A percentile compares a stretch with the other conserved stretches of the same genome.
These are phyloP conservation scores for Lepus timidus DNA, from an alignment of 2,113 vertebrate species.

Conservation along the genomic window DNA sequence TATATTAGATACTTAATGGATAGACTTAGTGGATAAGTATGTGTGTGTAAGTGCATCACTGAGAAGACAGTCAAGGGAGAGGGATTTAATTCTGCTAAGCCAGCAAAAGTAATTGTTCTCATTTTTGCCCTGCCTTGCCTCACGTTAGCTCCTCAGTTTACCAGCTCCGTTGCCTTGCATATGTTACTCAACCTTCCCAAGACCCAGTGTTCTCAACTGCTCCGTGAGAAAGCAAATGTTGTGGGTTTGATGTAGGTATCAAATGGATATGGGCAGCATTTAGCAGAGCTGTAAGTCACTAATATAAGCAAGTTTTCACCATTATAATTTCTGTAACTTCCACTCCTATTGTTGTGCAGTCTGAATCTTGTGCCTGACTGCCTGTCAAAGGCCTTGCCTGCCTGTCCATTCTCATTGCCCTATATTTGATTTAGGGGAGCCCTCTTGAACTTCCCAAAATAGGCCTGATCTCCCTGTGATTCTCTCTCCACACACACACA, in stretches of 20 bases:
- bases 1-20: constrained; percentile 39
- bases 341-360: neutral
- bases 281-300: neutral
- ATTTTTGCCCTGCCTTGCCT: neutral
- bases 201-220: constrained; percentile 55
- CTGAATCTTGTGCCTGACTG: neutral
- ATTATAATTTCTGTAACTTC: neutral
- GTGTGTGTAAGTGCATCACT: constrained; percentile 45
- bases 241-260: neutral
- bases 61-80: constrained; percentile 35
- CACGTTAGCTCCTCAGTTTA: neutral
- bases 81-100: constrained; percentile 39
- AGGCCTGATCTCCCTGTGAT: neutral
- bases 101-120: constrained; percentile 28
- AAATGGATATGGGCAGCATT: neutral
- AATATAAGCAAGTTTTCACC: neutral
- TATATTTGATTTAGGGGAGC: neutral
- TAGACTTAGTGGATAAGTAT: constrained; percentile 60
- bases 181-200: neutral
- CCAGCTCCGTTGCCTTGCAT: constrained; percentile 3
- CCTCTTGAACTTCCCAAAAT: neutral
- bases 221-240: neutral
- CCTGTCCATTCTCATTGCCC: neutral
- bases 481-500: neutral
- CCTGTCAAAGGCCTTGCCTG: neutral